Conservation (phyloP, 2,888 invertebrate species). For the Drosophila paucipuncta region DNA sequence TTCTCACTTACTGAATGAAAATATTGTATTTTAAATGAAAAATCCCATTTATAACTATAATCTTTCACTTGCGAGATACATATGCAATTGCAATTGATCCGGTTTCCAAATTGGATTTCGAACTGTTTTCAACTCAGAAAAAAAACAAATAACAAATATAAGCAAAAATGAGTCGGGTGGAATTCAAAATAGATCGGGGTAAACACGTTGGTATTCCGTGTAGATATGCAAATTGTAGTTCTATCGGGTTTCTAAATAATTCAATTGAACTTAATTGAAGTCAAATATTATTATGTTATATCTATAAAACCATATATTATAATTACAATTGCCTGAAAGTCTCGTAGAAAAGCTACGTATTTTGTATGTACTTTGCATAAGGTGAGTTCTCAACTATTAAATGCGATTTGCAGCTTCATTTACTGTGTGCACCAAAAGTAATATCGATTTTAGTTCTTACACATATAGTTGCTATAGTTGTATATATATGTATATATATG, state of each 20-base stretch:
- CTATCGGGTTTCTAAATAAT: neutral
- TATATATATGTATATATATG: neutral
- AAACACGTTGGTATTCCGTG: neutral
- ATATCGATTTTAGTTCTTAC: neutral
- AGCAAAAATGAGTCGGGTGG: neutral
- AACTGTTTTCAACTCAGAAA: neutral
- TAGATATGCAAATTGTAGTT: neutral
- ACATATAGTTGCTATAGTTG: neutral
- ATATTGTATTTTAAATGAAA: neutral
- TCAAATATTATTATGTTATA: neutral
- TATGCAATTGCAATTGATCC: neutral
- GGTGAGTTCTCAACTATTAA: neutral
- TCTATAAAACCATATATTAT: neutral
- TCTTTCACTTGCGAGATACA: neutral
- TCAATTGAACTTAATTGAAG: conserved; percentile 1
- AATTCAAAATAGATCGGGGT: neutral
- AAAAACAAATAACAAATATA: neutral
- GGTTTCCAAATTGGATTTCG: neutral
- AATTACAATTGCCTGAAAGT: neutral
- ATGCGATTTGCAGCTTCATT: neutral
- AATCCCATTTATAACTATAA: neutral
- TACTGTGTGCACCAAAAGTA: neutral
- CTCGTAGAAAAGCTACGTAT: neutral
- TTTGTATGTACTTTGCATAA: neutral
- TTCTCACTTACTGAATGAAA: neutral